phyloP scores from a whole-genome alignment of 2,888 invertebrate species.

The Diarsia mendica region DNA sequence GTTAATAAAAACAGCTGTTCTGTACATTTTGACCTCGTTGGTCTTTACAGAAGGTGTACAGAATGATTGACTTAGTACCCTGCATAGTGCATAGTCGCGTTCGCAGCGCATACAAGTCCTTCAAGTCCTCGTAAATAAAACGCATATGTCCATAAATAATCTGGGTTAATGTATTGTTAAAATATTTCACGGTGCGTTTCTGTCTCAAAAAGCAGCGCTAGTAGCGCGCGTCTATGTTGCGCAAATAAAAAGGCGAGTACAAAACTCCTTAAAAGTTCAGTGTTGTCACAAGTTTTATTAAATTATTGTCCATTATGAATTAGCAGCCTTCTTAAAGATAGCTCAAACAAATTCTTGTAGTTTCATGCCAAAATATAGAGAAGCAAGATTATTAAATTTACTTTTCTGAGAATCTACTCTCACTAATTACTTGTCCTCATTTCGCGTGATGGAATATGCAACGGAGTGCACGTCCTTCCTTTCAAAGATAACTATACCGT shows the following conservation, averaged over 20 bases:
- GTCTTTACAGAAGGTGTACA: too few relatives aligned
- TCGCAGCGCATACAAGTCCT: neutral
- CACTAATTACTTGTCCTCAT: slow-evolving; percentile 70
- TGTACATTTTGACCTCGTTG: too few relatives aligned
- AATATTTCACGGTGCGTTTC: neutral
- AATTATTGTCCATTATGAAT: neutral
- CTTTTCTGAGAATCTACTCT: slow-evolving; percentile 62
- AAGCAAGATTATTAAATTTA: slow-evolving; percentile 49
- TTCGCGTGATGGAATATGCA: slow-evolving; percentile 73
- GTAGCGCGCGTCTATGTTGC: neutral
- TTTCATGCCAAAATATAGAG: slow-evolving; percentile 26
- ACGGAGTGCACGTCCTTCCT: slow-evolving; percentile 60
- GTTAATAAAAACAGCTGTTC: too few relatives aligned
- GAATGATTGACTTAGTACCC: too few relatives aligned
- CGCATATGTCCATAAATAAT: neutral
- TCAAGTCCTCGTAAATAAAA: neutral
- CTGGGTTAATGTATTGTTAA: neutral
- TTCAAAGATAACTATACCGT: slow-evolving; percentile 25
- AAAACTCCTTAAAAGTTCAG: neutral
- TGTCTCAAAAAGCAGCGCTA: neutral
- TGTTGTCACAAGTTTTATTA: neutral
- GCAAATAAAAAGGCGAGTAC: neutral
- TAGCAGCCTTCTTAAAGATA: neutral
- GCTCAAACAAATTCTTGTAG: neutral
- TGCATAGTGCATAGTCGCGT: too few relatives aligned